phyloP scores from a whole-genome alignment of 1,140 invertebrate genomes.

The Ceratosolen solmsi region DNA sequence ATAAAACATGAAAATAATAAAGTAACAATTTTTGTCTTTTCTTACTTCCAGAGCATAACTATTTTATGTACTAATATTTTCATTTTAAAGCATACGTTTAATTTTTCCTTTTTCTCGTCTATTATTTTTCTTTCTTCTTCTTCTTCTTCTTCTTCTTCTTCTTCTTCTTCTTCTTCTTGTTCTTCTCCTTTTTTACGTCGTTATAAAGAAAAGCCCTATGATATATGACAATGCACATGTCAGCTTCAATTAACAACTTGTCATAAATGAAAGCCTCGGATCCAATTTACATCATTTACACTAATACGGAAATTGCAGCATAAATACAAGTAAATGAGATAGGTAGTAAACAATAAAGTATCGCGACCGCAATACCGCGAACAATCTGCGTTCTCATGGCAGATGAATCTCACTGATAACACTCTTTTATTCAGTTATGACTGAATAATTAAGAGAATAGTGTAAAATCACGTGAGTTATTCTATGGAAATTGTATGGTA shows the following conservation, averaged over 20 bases:
- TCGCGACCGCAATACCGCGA: conserved; percentile 7
- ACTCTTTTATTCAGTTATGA: not conserved
- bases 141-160: no score
- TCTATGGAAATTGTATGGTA: not conserved
- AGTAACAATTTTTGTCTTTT: no score
- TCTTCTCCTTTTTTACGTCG: no score
- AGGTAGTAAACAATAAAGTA: conserved; percentile 6
- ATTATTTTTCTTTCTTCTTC: no score
- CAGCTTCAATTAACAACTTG: not conserved
- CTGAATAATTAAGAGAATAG: not conserved
- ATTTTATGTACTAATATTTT: no score
- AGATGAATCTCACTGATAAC: not conserved
- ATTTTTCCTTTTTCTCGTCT: no score
- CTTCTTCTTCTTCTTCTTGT: no score
- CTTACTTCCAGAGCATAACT: no score
- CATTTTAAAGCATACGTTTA: no score
- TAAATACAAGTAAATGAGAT: not conserved
- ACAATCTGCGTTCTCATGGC: not conserved
- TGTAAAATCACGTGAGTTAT: not conserved
- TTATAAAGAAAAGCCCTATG: no score
- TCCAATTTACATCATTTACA: not conserved
- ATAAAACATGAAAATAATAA: no score
- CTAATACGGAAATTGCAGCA: conserved; percentile 7
- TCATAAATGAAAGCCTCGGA: not conserved
- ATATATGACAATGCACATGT: not conserved